phyloP scores from a whole-genome alignment of 2,888 invertebrate species.

The Chloroclystis v-ata region DNA sequence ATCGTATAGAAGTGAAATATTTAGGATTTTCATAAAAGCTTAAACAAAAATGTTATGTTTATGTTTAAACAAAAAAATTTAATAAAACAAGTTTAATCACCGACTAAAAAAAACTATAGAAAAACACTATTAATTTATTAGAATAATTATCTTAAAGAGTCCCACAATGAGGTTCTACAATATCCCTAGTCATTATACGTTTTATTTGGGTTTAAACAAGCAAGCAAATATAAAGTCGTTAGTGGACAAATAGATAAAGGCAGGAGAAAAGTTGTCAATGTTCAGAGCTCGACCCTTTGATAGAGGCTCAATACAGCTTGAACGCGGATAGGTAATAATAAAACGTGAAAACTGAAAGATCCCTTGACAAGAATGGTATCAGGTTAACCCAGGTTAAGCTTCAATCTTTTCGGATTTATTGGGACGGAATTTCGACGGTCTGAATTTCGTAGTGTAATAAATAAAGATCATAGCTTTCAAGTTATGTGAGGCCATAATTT shows the following conservation, averaged over 20 bases:
- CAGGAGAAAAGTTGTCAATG: slow-evolving; percentile 9
- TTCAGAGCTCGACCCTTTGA: slow-evolving; percentile 5
- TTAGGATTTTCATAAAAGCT: too few relatives aligned
- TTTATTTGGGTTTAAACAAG: too few relatives aligned
- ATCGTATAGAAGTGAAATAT: too few relatives aligned
- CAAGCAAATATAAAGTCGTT: too few relatives aligned
- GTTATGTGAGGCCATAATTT: not conserved
- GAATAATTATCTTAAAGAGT: too few relatives aligned
- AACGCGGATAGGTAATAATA: slow-evolving; percentile 11
- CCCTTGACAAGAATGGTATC: slow-evolving; percentile 1
- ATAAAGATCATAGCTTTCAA: not conserved
- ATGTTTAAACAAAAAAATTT: too few relatives aligned
- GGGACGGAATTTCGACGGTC: slow-evolving; percentile 5
- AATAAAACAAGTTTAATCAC: too few relatives aligned
- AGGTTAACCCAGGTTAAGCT: slow-evolving; percentile 9
- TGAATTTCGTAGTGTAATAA: slow-evolving; percentile 1
- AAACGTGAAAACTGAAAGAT: slow-evolving; percentile 12
- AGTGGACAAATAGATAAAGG: slow-evolving; percentile 1
- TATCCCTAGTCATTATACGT: too few relatives aligned
- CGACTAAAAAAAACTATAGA: too few relatives aligned
- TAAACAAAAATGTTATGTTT: too few relatives aligned
- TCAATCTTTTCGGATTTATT: slow-evolving; percentile 23
- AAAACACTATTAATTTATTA: too few relatives aligned
- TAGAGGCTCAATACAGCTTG: slow-evolving; percentile 1
- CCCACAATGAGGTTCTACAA: too few relatives aligned